These are phyloP conservation scores for Sinelater perroti DNA, from an alignment of 2,888 invertebrate genomes.

Conservation along the genomic window DNA sequence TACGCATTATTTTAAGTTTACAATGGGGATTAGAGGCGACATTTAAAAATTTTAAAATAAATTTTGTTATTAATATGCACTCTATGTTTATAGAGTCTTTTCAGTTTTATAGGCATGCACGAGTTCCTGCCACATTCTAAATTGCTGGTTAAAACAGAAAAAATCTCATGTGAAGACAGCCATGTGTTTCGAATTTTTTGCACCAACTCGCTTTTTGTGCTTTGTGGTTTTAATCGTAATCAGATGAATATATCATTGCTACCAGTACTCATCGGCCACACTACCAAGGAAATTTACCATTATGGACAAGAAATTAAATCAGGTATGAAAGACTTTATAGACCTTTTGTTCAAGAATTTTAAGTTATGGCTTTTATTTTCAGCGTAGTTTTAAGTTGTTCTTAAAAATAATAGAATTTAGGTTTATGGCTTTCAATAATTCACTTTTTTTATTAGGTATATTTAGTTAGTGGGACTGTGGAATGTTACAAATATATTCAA, in stretches of 20 bases:
- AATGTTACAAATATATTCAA: slow-evolving; percentile 37
- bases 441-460: slow-evolving; percentile 52
- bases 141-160: slow-evolving; percentile 63
- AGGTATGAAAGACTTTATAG: slow-evolving; percentile 42
- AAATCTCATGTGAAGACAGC: slow-evolving; percentile 58
- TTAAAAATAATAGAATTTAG: too few species aligned
- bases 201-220: slow-evolving; percentile 50
- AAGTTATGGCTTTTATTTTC: too few species aligned
- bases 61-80: not conserved
- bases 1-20: too few species aligned
- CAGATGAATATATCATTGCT: slow-evolving; percentile 51
- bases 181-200: slow-evolving; percentile 48
- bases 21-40: too few species aligned
- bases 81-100: not conserved
- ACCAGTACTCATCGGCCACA: slow-evolving; percentile 47
- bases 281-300: slow-evolving; percentile 69
- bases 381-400: too few species aligned
- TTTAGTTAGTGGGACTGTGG: slow-evolving; percentile 70
- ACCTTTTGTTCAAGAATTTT: too few species aligned
- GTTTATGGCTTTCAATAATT: too few species aligned
- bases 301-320: slow-evolving; percentile 72
- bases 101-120: slow-evolving; percentile 57
- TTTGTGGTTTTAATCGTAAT: slow-evolving; percentile 52
- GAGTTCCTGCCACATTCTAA: slow-evolving; percentile 71
- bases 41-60: too few species aligned